These are phyloP conservation scores for Hypomecis punctinalis DNA, from an alignment of 2,888 invertebrate species.

Conservation along the genomic window DNA sequence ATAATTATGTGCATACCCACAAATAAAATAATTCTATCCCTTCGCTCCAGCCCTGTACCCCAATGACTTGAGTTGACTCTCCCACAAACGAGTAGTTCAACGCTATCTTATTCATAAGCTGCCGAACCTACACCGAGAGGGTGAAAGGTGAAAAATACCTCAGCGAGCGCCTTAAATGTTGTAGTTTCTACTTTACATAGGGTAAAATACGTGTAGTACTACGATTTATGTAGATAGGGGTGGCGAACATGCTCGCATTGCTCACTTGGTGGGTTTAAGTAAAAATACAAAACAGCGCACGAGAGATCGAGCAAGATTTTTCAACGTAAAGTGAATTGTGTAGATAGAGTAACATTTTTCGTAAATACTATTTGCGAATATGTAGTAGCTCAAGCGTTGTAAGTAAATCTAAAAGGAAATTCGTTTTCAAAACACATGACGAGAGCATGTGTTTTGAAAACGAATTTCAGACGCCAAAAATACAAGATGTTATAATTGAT, in stretches of 20 bases:
- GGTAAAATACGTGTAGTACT: constrained; percentile 30
- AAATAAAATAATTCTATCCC: background rate
- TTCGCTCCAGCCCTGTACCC: constrained; percentile 33
- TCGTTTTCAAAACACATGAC: no score
- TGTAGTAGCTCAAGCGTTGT: no score
- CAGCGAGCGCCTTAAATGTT: constrained; percentile 40
- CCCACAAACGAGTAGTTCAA: constrained; percentile 46
- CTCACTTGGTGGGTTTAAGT: constrained; percentile 7
- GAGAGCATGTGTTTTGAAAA: no score
- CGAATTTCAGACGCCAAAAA: no score
- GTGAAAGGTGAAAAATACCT: constrained; percentile 42
- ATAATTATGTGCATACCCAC: background rate
- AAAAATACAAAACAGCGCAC: constrained; percentile 10
- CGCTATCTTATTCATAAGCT: constrained; percentile 54
- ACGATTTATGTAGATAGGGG: constrained; percentile 29
- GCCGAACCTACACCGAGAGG: constrained; percentile 36
- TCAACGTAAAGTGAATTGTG: no score
- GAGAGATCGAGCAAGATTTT: background rate
- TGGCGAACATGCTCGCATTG: constrained; percentile 7
- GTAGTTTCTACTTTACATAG: constrained; percentile 42
- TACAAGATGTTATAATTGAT: no score
- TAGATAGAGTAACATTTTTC: no score
- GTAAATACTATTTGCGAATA: no score
- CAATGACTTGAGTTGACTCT: constrained; percentile 47
- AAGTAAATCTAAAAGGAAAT: no score